phyloP scores from a whole-genome alignment of 2,888 invertebrate species.

The Pristionchus exspectatus region DNA sequence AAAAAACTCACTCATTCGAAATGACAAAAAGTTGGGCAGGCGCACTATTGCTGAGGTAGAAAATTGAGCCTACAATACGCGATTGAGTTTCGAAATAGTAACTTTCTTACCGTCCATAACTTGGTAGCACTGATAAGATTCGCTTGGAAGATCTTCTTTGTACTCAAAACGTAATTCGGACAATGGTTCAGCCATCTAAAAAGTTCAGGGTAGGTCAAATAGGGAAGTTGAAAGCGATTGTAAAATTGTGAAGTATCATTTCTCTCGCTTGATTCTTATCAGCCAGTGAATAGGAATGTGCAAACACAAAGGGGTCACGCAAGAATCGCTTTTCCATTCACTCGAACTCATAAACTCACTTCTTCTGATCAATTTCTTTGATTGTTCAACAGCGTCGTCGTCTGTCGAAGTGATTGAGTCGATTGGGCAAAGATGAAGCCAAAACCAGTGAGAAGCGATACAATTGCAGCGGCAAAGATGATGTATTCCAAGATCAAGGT shows the following conservation, averaged over 20 bases:
- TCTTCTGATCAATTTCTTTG: not conserved
- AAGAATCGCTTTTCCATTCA: not conserved
- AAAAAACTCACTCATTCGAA: not conserved
- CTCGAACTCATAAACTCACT: not conserved
- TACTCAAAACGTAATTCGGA: not conserved
- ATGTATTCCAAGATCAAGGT: not conserved
- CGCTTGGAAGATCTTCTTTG: conserved; percentile 6
- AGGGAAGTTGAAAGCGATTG: not conserved
- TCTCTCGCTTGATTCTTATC: not conserved
- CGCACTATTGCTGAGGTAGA: not conserved
- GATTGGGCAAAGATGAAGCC: not conserved
- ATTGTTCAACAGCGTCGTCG: not conserved
- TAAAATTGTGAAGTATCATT: not conserved
- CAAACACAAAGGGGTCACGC: not conserved
- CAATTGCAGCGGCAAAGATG: not conserved
- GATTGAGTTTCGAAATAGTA: not conserved
- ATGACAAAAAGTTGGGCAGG: not conserved
- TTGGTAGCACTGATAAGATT: not conserved
- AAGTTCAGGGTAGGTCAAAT: not conserved
- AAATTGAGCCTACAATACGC: not conserved
- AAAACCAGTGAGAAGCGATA: not conserved
- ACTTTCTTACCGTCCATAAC: not conserved
- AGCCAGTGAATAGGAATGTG: not conserved
- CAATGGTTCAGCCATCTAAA: not conserved
- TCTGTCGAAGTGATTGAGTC: not conserved